Conservation (phyloP, 2,797 vertebrate genomes). For the Rhincodon typus region DNA sequence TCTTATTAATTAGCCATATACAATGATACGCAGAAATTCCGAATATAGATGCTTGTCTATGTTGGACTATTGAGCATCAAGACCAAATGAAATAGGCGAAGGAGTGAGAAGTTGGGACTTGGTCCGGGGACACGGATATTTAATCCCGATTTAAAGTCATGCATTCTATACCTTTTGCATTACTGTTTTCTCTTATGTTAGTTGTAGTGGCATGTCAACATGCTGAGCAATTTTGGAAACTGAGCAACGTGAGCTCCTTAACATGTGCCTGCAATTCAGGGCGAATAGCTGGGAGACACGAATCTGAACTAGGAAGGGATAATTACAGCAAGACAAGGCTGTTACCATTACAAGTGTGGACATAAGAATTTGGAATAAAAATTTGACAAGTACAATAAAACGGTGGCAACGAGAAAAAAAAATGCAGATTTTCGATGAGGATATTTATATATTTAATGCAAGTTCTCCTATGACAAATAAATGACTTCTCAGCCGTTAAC, state of each 20-base stretch:
- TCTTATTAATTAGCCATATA: background rate
- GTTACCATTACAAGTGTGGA: background rate
- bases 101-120: background rate
- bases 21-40: background rate
- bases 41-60: background rate
- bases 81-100: background rate
- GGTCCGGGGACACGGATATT: background rate
- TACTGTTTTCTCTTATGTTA: background rate
- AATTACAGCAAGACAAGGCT: background rate
- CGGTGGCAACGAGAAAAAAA: background rate
- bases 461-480: too few species aligned
- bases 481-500: background rate
- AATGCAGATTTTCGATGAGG: background rate
- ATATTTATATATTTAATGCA: background rate
- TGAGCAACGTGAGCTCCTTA: background rate
- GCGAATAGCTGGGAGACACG: background rate
- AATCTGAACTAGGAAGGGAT: background rate
- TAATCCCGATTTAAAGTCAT: background rate
- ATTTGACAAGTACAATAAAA: background rate
- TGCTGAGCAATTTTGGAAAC: background rate
- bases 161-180: background rate
- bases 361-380: background rate
- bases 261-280: background rate
- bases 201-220: background rate
- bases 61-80: background rate